Evolutionary conservation across 2,888 invertebrate species (phyloP), one percentile per base, ranked within the genome.

Genomic region (Clunio marinus): DNA sequence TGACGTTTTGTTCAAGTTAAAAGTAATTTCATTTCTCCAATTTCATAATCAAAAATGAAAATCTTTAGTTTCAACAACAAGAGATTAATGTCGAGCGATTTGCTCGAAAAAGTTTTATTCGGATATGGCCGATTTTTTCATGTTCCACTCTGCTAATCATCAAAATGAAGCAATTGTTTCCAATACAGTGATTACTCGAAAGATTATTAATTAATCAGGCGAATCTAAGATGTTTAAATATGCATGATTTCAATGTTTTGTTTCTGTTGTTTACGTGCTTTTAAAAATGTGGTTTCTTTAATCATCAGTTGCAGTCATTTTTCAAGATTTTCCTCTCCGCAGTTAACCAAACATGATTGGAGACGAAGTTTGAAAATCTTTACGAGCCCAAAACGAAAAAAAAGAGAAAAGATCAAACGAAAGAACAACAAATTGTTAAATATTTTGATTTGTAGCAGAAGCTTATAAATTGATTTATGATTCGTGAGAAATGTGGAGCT

Each of bases 41-140:
- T 37, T 60, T 35, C 35, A 60, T 24, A 37, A 60, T 46, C 25
- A 37, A 27, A 63, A 63, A 63, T 22, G 17, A n/a, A 28, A 59
- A 59, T 59, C 59, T 15, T n/a, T 63, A 68, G 58, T 68, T 68
- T 68, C 68, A 68, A 68, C 68, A 68, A 68, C 68, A 68, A 35
- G 35, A 41, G 68, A 68, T 68, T 68, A 68, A 68, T 27, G 68
- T 58, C 68, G 25, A 63, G 20, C 37, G 41, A 67, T 58, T 58
- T 68, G 57, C 35, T 28, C 27, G 51, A 51, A 22, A 51, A 51
- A 51, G 22, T 57, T 46, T 55, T 46, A 27, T 32, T 51, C 35
- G 22, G 66, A 51, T 55, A 55, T 66, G 66, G 35, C 35, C 55
- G 55, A 66, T 55, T 66, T 35, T 46, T 51, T 35, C 35, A 22